Evolutionary conservation across 2,888 invertebrate species (phyloP), one percentile per base, ranked within the genome.

Genomic region (Tineola bisselliella): DNA sequence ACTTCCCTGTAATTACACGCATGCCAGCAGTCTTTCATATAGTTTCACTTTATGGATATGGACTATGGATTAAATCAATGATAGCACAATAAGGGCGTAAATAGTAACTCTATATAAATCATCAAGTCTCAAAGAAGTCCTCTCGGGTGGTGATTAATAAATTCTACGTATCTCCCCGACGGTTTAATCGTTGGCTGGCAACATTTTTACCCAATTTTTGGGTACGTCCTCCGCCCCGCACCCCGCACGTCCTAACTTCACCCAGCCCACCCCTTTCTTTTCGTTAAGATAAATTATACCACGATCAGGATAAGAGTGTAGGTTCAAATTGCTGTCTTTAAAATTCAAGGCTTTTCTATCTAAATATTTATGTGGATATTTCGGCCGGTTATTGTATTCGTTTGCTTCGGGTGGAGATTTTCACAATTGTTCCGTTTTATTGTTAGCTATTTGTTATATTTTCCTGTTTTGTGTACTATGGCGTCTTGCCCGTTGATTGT

Each of bases 201-300:
- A 86, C 87, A 87, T 87, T 87, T 87, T 87, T 87, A 86, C 86
- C 84, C 87, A 86, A 87, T 87, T 87, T 87, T 87, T 86, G 84
- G 82, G 80, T 61, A 74, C 73, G 64, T 68, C 68, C 71, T 71
- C 71, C 69, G 70, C 68, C 61, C 64, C 65, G 66, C 66, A 68
- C 69, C 67, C 72, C 73, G 19, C 19, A 25, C 30, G 30, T 71
- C 67, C 65, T 63, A 63, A 65, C 67, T 69, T 70, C 68, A 63
- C 67, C 69, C 65, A 63, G 70, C 77, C 84, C 84, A 86, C 84
- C 86, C 86, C 84, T 86, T 86, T 86, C 84, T 86, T 25, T 87
- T 87, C 86, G 81, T 84, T 84, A 84, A 87, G 87, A 87, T 87
- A 86, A 87, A 87, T 87, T 86, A 87, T 86, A 83, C 83, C 74